Percentiles rank a stretch among this genome's conserved stretches.
phyloP scores from a whole-genome alignment of 2,113 vertebrate species.

The Callospermophilus lateralis region DNA sequence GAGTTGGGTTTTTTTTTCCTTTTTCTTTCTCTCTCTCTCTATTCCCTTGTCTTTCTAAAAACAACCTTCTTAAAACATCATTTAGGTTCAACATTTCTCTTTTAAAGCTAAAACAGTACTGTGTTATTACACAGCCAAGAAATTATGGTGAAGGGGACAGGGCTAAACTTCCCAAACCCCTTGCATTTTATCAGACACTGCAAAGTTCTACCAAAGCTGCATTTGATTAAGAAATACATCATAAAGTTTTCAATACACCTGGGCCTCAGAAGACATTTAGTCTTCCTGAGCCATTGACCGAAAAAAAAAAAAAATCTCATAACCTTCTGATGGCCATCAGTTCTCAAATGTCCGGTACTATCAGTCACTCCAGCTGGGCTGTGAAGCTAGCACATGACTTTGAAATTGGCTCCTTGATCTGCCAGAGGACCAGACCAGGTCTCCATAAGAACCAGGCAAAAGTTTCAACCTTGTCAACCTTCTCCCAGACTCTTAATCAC shows the following conservation, averaged over 20 bases:
- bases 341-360: neutral
- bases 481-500: neutral
- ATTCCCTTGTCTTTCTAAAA: neutral
- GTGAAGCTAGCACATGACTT: neutral
- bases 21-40: neutral
- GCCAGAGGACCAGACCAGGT: too few relatives aligned
- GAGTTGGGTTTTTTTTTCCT: neutral
- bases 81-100: neutral
- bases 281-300: neutral
- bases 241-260: neutral
- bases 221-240: neutral
- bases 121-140: neutral
- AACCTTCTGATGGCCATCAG: neutral
- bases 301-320: neutral
- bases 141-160: too few relatives aligned
- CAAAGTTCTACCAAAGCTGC: neutral
- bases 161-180: neutral
- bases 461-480: neutral
- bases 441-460: neutral
- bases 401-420: neutral
- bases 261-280: neutral
- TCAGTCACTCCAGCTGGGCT: too few relatives aligned
- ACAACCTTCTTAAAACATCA: neutral
- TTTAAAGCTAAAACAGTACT: neutral
- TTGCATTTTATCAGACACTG: neutral